Conservation (phyloP, 2,797 vertebrate genomes). For the Coranthus polyacanthus region DNA sequence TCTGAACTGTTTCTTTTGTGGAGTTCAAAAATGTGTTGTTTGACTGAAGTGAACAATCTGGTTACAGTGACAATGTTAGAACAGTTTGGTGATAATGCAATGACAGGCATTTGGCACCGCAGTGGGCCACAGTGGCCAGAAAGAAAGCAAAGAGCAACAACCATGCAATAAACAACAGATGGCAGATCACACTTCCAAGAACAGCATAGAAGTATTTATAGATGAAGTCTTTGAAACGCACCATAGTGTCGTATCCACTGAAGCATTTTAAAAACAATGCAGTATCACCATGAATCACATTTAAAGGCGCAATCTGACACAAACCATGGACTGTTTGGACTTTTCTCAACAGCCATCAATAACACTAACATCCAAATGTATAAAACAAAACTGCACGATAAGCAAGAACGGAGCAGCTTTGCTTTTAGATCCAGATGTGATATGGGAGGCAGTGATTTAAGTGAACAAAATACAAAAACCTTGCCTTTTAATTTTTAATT, state of each 20-base stretch:
- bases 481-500: no score
- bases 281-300: constrained; percentile 20
- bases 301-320: constrained; percentile 14
- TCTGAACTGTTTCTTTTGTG: background rate
- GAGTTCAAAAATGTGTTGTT: constrained; percentile 1
- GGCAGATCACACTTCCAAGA: constrained; percentile 54
- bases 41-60: background rate
- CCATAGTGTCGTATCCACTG: constrained; percentile 18
- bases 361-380: no score
- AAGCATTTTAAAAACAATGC: constrained; percentile 39
- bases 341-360: no score
- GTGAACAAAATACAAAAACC: no score
- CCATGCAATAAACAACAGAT: constrained; percentile 68
- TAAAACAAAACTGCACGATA: constrained; percentile 1
- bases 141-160: constrained; percentile 57
- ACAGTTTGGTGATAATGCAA: constrained; percentile 47
- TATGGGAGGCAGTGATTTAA: background rate
- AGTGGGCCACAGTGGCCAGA: constrained; percentile 38
- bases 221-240: constrained; percentile 28
- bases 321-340: background rate
- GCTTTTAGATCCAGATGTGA: background rate
- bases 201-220: constrained; percentile 56
- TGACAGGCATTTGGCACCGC: constrained; percentile 48
- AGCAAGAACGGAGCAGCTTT: background rate
- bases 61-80: constrained; percentile 19